Base-by-base conservation (phyloP, 2,888 invertebrate species). In the Hirtodrosophila histrioides region DNA sequence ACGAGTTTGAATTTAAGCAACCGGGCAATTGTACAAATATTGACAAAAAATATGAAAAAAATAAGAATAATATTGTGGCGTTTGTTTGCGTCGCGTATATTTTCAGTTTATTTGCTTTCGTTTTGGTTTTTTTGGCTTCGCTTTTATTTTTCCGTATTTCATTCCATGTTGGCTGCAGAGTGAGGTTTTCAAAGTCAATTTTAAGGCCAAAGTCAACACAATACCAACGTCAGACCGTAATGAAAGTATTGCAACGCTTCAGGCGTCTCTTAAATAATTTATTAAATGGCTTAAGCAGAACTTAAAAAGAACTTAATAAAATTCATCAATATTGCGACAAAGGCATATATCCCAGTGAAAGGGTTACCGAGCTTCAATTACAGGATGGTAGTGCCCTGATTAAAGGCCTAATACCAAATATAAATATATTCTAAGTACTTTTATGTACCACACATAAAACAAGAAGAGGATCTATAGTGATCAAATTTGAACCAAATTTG, bases 21-120 rank as follows among this genome's bases (percentile, higher is more conserved):
- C 4, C 33, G 4, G 48, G 51, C 80, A 81, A 65, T 80, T 83
- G 80, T 75, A 48, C 62, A 83, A 83, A 83, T 75, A 83, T 76
- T 74, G 75, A 60, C 43, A 31, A 31, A 6, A 31, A 31, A 7
- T 8, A 31, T 7, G 49, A 60, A 54, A 53, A 31, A 5, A 3
- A 11, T 7, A 31, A 31, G 8, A 2, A 31, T 8, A 31, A 31
- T 57, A 55, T 63, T 68, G 4, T 48, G 37, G 29, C 46, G 33
- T 58, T 53, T 55, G 50, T 69, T 69, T 61, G 57, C 27, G n/a
- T 33, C 43, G 35, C 51, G 57, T 65, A 65, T 53, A 45, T 62
- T 51, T 51, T 43, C 33, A 43, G 51, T 27, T 53, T 62, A 23
- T 45, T 72, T 67, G 35, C 41, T 46, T 58, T 40, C 7, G 27